Evolutionary conservation across 2,797 vertebrate species (phyloP).

Genomic region (Yasuhikotakia modesta): DNA sequence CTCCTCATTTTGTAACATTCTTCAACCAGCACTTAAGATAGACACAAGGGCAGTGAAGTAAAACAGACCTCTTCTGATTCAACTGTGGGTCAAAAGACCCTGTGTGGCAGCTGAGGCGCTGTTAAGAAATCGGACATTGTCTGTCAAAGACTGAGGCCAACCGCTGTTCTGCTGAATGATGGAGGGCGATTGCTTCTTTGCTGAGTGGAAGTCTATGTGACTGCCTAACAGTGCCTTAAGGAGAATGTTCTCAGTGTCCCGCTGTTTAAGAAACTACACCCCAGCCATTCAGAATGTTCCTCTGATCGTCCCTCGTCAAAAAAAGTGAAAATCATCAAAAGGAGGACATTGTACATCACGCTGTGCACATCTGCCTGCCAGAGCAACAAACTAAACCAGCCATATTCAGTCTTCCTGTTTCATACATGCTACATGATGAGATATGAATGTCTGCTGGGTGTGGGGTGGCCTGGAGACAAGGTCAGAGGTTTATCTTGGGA

Average conservation of each 20-base stretch:
- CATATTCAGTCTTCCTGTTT: constrained; percentile 5
- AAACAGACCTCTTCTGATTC: background rate
- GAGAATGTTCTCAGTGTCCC: constrained; percentile 26
- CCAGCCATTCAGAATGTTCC: background rate
- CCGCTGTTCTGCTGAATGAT: background rate
- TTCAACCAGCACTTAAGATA: background rate
- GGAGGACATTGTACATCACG: constrained; percentile 25
- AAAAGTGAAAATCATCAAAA: constrained; percentile 35
- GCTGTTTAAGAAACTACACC: constrained; percentile 13
- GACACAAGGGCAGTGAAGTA: background rate
- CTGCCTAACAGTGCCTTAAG: background rate
- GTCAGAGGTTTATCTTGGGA: background rate
- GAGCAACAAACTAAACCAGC: constrained; percentile 9
- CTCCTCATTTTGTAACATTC: background rate
- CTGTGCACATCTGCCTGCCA: constrained; percentile 50
- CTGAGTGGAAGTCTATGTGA: background rate
- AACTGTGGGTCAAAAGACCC: background rate
- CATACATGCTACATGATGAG: background rate
- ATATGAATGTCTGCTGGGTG: background rate
- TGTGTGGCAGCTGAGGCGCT: background rate
- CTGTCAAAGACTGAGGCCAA: background rate
- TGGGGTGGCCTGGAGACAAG: background rate
- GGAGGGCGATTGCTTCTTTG: background rate
- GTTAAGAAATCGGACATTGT: background rate
- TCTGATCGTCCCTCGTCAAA: constrained; percentile 3